Percentiles rank a stretch among this genome's conserved stretches.
Conservation (phyloP, 1,140 invertebrate genomes). For the Cryptotermes secundus region DNA sequence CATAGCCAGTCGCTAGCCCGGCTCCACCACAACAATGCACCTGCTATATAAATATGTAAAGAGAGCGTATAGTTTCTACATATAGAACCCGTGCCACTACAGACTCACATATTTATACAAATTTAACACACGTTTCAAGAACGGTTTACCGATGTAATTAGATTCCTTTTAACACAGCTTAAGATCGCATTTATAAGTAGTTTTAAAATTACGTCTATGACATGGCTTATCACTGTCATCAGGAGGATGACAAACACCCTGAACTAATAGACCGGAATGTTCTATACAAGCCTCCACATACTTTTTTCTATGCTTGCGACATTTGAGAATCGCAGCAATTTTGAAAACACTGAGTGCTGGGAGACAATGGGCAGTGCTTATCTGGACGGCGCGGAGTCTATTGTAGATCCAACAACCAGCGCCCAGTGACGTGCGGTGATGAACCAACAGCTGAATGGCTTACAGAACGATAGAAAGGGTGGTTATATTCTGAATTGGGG, state of each 20-base stretch:
- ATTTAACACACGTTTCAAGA: too few species aligned
- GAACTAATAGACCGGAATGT: background rate
- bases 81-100: too few species aligned
- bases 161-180: too few species aligned
- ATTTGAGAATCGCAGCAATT: background rate
- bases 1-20: too few species aligned
- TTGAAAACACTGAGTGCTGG: background rate
- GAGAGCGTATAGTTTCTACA: too few species aligned
- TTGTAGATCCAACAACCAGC: background rate
- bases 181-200: too few species aligned
- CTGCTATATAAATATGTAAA: too few species aligned
- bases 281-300: background rate
- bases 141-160: too few species aligned
- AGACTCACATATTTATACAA: too few species aligned
- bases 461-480: background rate
- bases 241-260: background rate
- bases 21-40: too few species aligned
- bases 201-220: too few species aligned
- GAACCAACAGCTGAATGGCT: constrained; percentile 5
- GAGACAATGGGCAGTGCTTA: background rate
- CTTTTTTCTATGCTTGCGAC: background rate
- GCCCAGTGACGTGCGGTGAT: background rate
- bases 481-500: background rate
- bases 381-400: background rate
- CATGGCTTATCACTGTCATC: background rate